Evolutionary conservation across 2,888 invertebrate genomes (phyloP).

Genomic region (Coecobrya sp.): DNA sequence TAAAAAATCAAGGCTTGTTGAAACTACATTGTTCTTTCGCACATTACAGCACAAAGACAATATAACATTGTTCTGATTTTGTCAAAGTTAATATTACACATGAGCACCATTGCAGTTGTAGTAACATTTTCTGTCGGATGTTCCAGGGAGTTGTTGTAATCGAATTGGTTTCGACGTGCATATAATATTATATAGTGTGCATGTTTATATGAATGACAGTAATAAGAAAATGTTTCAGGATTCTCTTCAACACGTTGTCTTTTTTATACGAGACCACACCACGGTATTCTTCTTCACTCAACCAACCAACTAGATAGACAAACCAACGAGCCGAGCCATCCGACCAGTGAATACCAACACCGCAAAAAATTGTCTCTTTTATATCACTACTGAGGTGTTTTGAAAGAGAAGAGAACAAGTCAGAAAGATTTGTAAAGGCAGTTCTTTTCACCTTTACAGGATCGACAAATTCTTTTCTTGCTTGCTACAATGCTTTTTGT

Average conservation of each 20-base stretch:
- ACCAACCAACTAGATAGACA: slow-evolving; percentile 23
- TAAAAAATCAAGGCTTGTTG: slow-evolving; percentile 1
- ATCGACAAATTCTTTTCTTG: not conserved
- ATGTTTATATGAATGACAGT: slow-evolving; percentile 58
- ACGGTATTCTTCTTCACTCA: not conserved
- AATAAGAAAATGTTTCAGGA: slow-evolving; percentile 64
- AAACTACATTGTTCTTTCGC: slow-evolving; percentile 32
- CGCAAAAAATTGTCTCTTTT: slow-evolving; percentile 45
- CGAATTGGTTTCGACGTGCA: slow-evolving; percentile 6
- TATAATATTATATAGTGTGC: not conserved
- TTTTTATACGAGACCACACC: slow-evolving; percentile 5
- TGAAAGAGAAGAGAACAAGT: not conserved
- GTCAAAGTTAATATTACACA: slow-evolving; percentile 8
- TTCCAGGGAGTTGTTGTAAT: slow-evolving; percentile 73
- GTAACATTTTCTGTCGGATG: slow-evolving; percentile 53
- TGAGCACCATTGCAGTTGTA: not conserved
- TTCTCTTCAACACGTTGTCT: slow-evolving; percentile 50
- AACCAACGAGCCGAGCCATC: slow-evolving; percentile 23
- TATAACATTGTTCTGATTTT: slow-evolving; percentile 14
- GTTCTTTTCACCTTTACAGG: not conserved
- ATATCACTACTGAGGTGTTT: not conserved
- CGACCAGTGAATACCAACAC: slow-evolving; percentile 40
- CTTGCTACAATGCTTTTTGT: slow-evolving; percentile 8
- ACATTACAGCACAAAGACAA: slow-evolving; percentile 30
- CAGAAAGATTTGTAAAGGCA: slow-evolving; percentile 19